phyloP scores from a whole-genome alignment of 2,888 invertebrate genomes.

The Poecilus cupreus region DNA sequence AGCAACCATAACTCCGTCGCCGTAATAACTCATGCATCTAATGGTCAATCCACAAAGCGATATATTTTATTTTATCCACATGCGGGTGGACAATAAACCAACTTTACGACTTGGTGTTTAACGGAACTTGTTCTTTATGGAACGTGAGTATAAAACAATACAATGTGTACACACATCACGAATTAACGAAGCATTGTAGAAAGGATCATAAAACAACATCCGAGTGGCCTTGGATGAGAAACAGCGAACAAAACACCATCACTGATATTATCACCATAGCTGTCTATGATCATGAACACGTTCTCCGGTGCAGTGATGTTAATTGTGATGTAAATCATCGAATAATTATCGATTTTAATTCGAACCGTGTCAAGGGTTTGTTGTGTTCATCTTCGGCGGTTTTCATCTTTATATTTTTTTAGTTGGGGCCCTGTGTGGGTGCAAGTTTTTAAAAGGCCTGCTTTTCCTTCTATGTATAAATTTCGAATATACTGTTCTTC shows the following conservation, averaged over 20 bases:
- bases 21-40: too few species aligned
- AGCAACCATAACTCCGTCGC: neutral
- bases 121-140: conserved; percentile 58
- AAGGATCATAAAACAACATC: conserved; percentile 59
- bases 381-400: neutral
- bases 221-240: conserved; percentile 54
- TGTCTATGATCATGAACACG: conserved; percentile 26
- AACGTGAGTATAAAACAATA: conserved; percentile 58
- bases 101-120: conserved; percentile 55
- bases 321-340: conserved; percentile 48
- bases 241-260: conserved; percentile 37
- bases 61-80: conserved; percentile 49
- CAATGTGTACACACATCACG: conserved; percentile 62
- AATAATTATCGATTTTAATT: conserved; percentile 41
- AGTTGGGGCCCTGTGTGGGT: conserved; percentile 40
- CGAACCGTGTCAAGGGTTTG: conserved; percentile 42
- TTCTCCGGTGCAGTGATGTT: conserved; percentile 12
- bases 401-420: conserved; percentile 32
- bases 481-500: too few species aligned
- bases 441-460: too few species aligned
- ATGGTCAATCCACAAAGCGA: conserved; percentile 43
- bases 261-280: conserved; percentile 41
- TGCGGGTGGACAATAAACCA: conserved; percentile 55
- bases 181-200: conserved; percentile 61
- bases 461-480: too few species aligned